phyloP scores from a whole-genome alignment of 1,140 invertebrate genomes.

The Tribolium castaneum region DNA sequence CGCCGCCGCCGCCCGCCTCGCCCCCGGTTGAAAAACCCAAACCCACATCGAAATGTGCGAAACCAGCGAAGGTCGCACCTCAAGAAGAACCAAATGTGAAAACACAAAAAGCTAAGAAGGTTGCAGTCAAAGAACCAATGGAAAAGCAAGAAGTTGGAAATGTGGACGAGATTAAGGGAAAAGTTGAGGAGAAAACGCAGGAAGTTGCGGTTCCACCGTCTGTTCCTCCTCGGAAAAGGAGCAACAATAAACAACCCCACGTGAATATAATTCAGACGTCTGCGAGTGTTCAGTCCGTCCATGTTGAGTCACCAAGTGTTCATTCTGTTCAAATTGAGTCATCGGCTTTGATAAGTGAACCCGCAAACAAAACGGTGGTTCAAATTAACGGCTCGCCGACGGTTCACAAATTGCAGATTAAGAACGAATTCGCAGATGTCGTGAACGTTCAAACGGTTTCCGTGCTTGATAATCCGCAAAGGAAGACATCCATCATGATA shows the following conservation, averaged over 20 bases:
- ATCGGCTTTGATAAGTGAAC: conserved; percentile 15
- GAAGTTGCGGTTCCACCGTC: conserved; percentile 49
- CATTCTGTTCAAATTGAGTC: conserved; percentile 44
- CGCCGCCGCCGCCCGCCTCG: conserved; percentile 46
- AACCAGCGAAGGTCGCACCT: background rate
- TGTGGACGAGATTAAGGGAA: background rate
- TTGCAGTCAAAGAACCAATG: no score
- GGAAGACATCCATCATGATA: conserved; percentile 81
- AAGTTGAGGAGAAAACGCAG: background rate
- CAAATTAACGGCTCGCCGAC: conserved; percentile 62
- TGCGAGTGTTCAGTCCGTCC: conserved; percentile 21
- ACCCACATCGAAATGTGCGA: background rate
- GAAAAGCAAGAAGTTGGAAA: background rate
- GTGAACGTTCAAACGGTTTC: conserved; percentile 52
- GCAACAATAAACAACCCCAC: conserved; percentile 55
- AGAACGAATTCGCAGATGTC: conserved; percentile 62
- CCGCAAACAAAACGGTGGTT: conserved; percentile 59
- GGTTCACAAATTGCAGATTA: conserved; percentile 71
- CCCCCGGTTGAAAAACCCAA: background rate
- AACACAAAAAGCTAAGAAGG: no score
- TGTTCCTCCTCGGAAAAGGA: conserved; percentile 59
- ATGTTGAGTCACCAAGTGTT: conserved; percentile 34
- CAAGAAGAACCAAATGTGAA: no score
- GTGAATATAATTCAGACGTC: conserved; percentile 46
- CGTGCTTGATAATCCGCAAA: conserved; percentile 65